These are phyloP conservation scores for Lerema accius DNA, from an alignment of 1,140 invertebrate genomes.

Conservation along the genomic window DNA sequence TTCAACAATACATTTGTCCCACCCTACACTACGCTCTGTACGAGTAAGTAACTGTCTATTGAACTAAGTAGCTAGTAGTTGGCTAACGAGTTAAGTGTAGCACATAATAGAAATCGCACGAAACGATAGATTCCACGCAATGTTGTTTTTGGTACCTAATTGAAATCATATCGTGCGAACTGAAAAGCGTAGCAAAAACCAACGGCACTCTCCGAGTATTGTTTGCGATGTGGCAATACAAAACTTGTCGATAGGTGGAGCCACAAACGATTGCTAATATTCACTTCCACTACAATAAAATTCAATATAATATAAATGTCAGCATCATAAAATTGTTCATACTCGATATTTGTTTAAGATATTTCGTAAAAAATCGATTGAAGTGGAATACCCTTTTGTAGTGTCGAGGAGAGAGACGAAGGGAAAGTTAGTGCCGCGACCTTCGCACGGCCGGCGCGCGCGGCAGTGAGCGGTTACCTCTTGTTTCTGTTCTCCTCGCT, in stretches of 20 bases:
- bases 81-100: neutral
- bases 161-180: conserved; percentile 60
- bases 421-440: too few relatives aligned
- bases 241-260: conserved; percentile 10
- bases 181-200: conserved; percentile 55
- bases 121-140: conserved; percentile 13
- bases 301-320: neutral
- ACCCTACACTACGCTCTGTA: too few relatives aligned
- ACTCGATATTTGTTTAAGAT: neutral
- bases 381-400: too few relatives aligned
- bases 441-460: too few relatives aligned
- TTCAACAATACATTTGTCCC: too few relatives aligned
- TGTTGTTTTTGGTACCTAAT: conserved; percentile 13
- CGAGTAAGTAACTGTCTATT: too few relatives aligned
- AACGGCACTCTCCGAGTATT: conserved; percentile 40
- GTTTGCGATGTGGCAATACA: conserved; percentile 28
- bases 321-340: neutral
- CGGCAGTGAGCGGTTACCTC: conserved; percentile 78
- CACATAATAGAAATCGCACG: conserved; percentile 17
- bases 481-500: conserved; percentile 92
- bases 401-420: neutral
- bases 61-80: too few relatives aligned
- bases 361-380: too few relatives aligned
- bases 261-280: conserved; percentile 4
- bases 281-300: neutral